Base-by-base conservation (phyloP, 2,113 vertebrate species). In the Genyomyrus donnyi region DNA sequence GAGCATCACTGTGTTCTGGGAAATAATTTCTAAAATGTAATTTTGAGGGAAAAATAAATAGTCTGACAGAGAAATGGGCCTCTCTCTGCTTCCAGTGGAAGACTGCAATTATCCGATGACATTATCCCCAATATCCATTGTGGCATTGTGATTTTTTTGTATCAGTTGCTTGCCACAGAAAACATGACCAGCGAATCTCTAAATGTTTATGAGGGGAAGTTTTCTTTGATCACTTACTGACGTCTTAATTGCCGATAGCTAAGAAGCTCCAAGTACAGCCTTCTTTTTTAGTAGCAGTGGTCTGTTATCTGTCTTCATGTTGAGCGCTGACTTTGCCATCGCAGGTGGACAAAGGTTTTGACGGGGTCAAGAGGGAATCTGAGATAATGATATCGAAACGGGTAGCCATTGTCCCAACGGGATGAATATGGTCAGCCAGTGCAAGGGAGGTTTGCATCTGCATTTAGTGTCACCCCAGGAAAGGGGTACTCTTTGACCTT, bases 11-110 rank as follows among this genome's bases (percentile, higher is more conserved):
- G 9, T 39, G 50, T 56, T 27, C 53, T n/a, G 19, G 87, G 35
- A 46, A 88, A 46, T 88, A 3, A n/a, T 62, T 88, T 88, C 8
- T 62, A 39, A 87, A 87, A 88, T 62, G 87, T 66, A 45, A n/a
- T 88, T 56, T 86, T 86, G 84, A 46, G 85, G 5, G n/a, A 6
- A 48, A n/a, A 87, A 17, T 31, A 80, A 42, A 86, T 31, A 31
- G 85, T 48, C 24, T 50, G 48, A 50, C 48, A 27, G 17, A 86
- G 85, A 52, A 52, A 31, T 50, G 13, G 4, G n/a, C 85, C n/a
- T 86, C 13, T 19, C 45, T 85, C 21, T 45, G 85, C 21, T 86
- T 86, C 48, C 85, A 35, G 85, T 53, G 85, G 11, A 87, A 87
- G 48, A 31, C 85, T 19, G 49, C 49, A 87, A 35, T 53, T 56